Base-by-base conservation (phyloP, 64 coral and sea anemone species). In the Stichodactyla helianthus region DNA sequence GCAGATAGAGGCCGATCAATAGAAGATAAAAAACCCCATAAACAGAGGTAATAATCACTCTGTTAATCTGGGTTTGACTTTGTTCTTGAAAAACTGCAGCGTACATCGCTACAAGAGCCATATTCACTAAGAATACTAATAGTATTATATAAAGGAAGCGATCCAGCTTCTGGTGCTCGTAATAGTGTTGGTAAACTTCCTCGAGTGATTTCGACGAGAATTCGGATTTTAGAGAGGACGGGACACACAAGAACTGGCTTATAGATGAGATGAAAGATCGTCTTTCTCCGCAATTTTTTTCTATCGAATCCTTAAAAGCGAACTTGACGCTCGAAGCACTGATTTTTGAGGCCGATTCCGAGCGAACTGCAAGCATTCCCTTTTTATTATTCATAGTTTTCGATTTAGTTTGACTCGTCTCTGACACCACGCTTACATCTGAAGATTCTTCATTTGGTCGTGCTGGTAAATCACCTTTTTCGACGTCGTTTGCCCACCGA, bases 271-370 rank as follows among this genome's bases (percentile, higher is more conserved):
- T 55, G 4, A 71, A 76, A 10, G 85, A 52, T 20, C 10, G 53
- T 18, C 54, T 54, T 84, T 57, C 78, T 35, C 10, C 70, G 15
- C 70, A 87, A 52, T 88, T 87, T 25, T 77, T 82, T 55, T 92
- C 77, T 7, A 56, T 5, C 16, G 90, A 68, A 55, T 90, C 83
- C 64, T 93, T 93, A 35, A 97, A 97, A 28, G 94, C 94, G 85
- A 97, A 88, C 55, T 97, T 97, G 8, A 97, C 91, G 79, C 91
- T 97, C 10, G 94, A 97, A 2, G 94, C 81, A 87, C 94, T 97
- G 59, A 97, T 87, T 83, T 97, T 97, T 19, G 93, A 77, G 1
- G 62, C 70, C 18, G 88, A 71, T 50, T 88, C 83, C 4, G 89
- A 15, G 16, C 83, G 52, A 63, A 58, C 83, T 53, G 78, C 6